Evolutionary conservation across 2,797 vertebrate genomes (phyloP).

Genomic region (Cossypha polioptera): DNA sequence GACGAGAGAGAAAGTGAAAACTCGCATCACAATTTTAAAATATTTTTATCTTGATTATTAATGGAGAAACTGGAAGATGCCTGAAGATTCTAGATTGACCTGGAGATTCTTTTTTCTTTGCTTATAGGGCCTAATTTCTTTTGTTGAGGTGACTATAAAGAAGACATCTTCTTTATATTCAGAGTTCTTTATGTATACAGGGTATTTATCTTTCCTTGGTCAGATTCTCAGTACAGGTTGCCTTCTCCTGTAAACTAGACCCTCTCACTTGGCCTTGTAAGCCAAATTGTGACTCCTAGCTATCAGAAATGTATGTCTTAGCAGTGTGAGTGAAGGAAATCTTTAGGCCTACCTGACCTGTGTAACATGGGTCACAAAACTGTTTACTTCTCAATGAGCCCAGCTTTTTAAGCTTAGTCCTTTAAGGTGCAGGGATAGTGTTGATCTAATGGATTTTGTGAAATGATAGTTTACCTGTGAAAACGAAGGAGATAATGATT

Average conservation of each 20-base stretch:
- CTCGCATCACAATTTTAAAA: conserved; percentile 20
- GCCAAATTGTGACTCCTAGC: not conserved
- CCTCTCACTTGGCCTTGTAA: conserved; percentile 1
- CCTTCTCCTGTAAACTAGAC: not conserved
- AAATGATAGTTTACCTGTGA: not conserved
- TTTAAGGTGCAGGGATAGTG: not conserved
- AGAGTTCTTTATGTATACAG: not conserved
- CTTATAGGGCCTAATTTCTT: not conserved
- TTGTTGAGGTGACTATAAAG: not conserved
- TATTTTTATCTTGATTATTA: conserved; percentile 58
- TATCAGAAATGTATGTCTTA: not conserved
- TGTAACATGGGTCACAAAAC: not conserved
- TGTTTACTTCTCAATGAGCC: not conserved
- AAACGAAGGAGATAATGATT: not conserved
- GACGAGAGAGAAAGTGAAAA: conserved; percentile 55
- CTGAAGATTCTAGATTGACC: conserved; percentile 29
- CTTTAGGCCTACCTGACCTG: not conserved
- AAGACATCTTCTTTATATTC: not conserved
- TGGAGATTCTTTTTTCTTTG: conserved; percentile 28
- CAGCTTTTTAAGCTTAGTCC: not conserved
- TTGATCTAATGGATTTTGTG: not conserved
- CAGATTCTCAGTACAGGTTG: conserved; percentile 2
- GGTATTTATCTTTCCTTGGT: conserved; percentile 20
- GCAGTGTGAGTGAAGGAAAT: conserved; percentile 11
- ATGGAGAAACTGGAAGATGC: conserved; percentile 49